These are phyloP conservation scores for Taeniopygia guttata DNA, from an alignment of 2,797 vertebrate genomes.

Conservation along the genomic window DNA sequence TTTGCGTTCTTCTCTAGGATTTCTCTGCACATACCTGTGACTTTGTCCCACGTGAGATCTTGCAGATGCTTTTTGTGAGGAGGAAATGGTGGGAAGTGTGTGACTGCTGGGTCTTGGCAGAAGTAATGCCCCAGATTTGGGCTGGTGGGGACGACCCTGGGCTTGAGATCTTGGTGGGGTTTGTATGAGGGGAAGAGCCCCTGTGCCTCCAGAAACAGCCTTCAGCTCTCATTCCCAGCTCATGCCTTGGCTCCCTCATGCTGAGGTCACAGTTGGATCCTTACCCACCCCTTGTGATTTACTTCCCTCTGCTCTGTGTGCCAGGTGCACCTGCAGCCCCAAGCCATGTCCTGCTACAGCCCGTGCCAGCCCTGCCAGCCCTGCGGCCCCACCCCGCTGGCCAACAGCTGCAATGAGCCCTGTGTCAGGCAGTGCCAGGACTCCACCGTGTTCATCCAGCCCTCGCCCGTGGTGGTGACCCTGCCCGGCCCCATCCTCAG, in stretches of 20 bases:
- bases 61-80: not conserved
- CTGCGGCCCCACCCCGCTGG: not conserved
- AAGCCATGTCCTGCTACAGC: not conserved
- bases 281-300: not conserved
- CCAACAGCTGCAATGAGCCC: not conserved
- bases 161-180: too few species aligned
- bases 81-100: too few species aligned
- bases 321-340: not conserved
- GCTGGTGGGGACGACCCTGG: too few species aligned
- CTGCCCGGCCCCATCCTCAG: too few species aligned
- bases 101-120: too few species aligned
- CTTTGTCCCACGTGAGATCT: not conserved
- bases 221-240: too few species aligned
- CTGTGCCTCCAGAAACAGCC: too few species aligned
- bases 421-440: not conserved
- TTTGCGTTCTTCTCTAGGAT: not conserved
- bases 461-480: too few species aligned
- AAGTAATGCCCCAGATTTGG: too few species aligned
- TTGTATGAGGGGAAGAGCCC: too few species aligned
- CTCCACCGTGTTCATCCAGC: too few species aligned
- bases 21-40: not conserved
- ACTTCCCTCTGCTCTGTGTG: fast-evolving
- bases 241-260: not conserved
- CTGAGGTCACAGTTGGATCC: fast-evolving
- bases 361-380: too few species aligned